These are phyloP conservation scores for Ophioninae sp. DNA, from an alignment of 2,888 invertebrate genomes.

Conservation along the genomic window DNA sequence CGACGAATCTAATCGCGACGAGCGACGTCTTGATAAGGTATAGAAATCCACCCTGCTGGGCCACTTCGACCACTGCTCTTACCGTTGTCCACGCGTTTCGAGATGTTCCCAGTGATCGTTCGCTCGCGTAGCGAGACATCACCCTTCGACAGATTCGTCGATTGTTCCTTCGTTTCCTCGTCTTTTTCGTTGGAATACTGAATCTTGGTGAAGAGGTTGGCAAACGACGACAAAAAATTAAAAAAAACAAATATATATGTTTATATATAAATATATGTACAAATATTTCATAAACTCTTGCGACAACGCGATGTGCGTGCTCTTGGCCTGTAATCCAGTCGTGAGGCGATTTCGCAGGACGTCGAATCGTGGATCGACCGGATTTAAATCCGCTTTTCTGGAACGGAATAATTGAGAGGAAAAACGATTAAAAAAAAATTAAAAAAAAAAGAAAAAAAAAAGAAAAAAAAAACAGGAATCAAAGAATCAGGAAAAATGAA, in stretches of 20 bases:
- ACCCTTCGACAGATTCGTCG: background rate
- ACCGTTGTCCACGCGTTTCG: background rate
- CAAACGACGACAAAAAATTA: background rate
- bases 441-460: conserved; percentile 2
- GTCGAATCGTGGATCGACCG: conserved; percentile 70
- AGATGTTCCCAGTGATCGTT: conserved; percentile 18
- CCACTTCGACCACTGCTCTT: too few relatives aligned
- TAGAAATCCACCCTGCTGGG: conserved; percentile 59
- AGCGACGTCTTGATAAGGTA: conserved; percentile 57
- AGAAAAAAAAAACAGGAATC: background rate
- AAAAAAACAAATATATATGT: too few relatives aligned
- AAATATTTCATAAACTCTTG: background rate
- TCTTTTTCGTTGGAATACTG: background rate
- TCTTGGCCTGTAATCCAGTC: conserved; percentile 45
- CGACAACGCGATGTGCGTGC: conserved; percentile 37
- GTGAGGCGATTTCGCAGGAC: conserved; percentile 72
- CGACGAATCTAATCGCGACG: conserved; percentile 60
- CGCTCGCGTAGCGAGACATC: background rate
- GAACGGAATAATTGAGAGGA: background rate
- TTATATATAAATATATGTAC: too few relatives aligned
- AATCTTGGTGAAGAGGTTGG: too few relatives aligned
- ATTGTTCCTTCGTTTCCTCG: too few relatives aligned
- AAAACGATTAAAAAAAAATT: too few relatives aligned
- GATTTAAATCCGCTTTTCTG: conserved; percentile 68
- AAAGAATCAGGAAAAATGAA: background rate